Conservation (phyloP, 2,797 vertebrate species). For the Anguilla pacifica region DNA sequence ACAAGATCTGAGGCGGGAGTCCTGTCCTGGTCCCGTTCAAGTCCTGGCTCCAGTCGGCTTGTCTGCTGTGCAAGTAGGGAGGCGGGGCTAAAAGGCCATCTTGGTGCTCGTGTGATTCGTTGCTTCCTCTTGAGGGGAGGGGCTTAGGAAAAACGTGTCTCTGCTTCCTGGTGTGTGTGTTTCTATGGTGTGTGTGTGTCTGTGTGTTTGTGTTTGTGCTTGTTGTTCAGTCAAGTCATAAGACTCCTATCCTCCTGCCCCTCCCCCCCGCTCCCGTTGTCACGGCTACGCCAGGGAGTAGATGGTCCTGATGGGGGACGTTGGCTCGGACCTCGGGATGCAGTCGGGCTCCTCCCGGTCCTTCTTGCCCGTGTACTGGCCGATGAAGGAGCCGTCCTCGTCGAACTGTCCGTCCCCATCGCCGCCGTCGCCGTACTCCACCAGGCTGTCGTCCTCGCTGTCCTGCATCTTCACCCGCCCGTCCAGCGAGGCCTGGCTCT, state of each 20-base stretch:
- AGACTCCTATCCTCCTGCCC: conserved; percentile 1
- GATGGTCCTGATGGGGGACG: conserved; percentile 89
- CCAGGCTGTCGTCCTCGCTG: conserved; percentile 91
- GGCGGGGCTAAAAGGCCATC: not conserved
- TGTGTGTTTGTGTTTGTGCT: not conserved
- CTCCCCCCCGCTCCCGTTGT: not conserved
- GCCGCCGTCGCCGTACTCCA: conserved; percentile 93
- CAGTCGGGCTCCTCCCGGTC: conserved; percentile 89
- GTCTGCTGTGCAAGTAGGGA: not conserved
- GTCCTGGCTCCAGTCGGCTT: not conserved
- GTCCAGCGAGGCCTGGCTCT: conserved; percentile 86
- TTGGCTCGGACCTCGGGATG: conserved; percentile 87
- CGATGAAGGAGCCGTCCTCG: conserved; percentile 96
- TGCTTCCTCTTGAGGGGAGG: not conserved
- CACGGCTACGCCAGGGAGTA: conserved; percentile 85
- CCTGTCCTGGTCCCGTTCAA: not conserved
- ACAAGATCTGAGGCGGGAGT: too few species aligned
- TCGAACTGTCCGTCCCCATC: conserved; percentile 94
- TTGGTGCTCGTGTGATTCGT: not conserved
- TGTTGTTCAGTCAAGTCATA: not conserved
- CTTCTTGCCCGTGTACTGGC: conserved; percentile 95
- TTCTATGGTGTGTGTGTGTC: not conserved
- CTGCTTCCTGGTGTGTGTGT: not conserved
- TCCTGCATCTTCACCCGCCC: conserved; percentile 86
- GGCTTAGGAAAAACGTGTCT: not conserved